Evolutionary conservation across 2,113 vertebrate species (phyloP).

Genomic region (Irena cyanogastra): DNA sequence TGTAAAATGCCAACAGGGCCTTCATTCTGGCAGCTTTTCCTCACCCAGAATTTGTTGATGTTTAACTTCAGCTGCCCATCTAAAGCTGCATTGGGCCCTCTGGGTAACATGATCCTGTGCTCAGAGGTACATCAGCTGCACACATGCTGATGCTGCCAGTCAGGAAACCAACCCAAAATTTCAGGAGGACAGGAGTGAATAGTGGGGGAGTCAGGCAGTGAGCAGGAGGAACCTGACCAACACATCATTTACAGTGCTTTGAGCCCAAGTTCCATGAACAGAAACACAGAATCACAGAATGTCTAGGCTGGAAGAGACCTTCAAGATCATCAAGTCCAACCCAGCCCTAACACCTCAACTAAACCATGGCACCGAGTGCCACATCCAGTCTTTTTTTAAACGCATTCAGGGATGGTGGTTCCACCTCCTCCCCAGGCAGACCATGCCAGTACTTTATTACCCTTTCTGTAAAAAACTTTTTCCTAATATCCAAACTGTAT

Average conservation of each 20-base stretch:
- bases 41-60: neutral
- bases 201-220: fast-evolving
- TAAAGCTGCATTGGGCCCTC: neutral
- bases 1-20: neutral
- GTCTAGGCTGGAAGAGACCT: too few relatives aligned
- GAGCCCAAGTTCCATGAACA: neutral
- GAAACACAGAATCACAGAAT: too few relatives aligned
- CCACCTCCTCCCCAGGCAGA: too few relatives aligned
- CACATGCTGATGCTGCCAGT: neutral
- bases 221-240: neutral
- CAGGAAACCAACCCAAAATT: neutral
- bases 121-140: neutral
- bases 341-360: too few relatives aligned
- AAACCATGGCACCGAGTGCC: too few relatives aligned
- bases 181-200: neutral
- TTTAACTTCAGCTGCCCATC: neutral
- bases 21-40: neutral
- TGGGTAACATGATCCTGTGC: fast-evolving
- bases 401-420: too few relatives aligned
- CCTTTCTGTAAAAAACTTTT: too few relatives aligned
- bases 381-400: too few relatives aligned
- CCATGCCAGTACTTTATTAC: too few relatives aligned
- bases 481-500: too few relatives aligned
- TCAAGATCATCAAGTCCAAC: too few relatives aligned
- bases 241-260: neutral